Base-by-base conservation (phyloP, 2,113 vertebrate species). In the Scatophagus argus region DNA sequence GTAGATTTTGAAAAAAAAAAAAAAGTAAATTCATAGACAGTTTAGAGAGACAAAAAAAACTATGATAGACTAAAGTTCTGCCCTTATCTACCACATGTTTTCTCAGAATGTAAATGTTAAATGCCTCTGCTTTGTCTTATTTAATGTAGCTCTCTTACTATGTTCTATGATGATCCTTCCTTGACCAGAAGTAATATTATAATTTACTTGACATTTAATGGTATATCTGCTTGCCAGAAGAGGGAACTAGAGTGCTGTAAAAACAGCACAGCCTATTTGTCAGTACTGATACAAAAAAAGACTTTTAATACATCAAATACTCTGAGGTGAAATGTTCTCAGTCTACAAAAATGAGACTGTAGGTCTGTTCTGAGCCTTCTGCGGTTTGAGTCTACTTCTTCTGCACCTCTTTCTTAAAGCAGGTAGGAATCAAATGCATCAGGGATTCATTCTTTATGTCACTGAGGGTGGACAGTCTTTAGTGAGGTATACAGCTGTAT, bases 171-270 rank as follows among this genome's bases (percentile, higher is more conserved):
- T 32, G 34, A 61, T 61, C 17, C 3, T 38, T 49, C 0, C 9
- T 27, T 14, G 14, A 31, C 4, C 7, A 76, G 32, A 41, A 27
- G 41, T 52, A 49, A 41, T 64, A 34, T 38, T 38, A 31, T 29
- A 8, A 71, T 31, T 16, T 36, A n/a, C 23, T 23, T 54, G 12
- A 65, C 14, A 32, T 54, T n/a, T 54, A 27, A 27, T 56, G 54
- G 21, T 63, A 16, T 51, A 72, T 58, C 36, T 49, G 31, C 51
- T 81, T 67, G 82, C 93, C 93, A 94, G 88, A 56, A 92, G 93
- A 93, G 93, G 92, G 92, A 93, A 83, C 88, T 79, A 93, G 85
- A 93, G 91, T 72, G 80, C 88, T 84, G 67, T 71, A 47, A 74
- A 83, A 82, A 65, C 47, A 51, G 27, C 36, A 38, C 41, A 55